Conservation (phyloP, 2,113 vertebrate genomes). For the Steatornis caripensis region DNA sequence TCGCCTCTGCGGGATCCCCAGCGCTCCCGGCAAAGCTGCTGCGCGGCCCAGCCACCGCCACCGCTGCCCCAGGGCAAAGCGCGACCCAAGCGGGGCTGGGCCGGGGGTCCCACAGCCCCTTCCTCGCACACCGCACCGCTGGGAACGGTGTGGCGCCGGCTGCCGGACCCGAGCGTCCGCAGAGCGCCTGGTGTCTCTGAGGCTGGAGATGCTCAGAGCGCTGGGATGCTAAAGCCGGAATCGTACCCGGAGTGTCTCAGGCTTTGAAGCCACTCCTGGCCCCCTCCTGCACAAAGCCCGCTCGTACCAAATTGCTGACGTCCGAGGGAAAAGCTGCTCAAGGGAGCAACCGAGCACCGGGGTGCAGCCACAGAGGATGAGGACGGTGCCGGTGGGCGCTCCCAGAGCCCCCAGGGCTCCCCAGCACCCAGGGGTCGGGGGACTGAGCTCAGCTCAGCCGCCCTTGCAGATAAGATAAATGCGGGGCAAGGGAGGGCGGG, state of each 20-base stretch:
- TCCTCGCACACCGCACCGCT: accelerated
- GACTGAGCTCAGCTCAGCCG: neutral
- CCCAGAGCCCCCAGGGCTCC: neutral
- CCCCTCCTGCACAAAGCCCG: neutral
- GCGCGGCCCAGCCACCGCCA: accelerated
- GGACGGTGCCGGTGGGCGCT: neutral
- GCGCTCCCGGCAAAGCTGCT: accelerated
- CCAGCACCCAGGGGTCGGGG: neutral
- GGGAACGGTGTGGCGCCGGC: accelerated
- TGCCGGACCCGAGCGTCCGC: accelerated
- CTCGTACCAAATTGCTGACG: neutral
- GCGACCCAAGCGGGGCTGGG: accelerated
- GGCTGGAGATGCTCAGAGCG: neutral
- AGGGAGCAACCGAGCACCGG: accelerated
- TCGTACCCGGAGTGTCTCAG: neutral
- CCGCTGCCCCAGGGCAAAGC: accelerated
- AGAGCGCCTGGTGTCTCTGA: accelerated
- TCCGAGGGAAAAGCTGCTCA: accelerated
- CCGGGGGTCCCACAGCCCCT: accelerated
- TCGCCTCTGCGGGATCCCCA: neutral
- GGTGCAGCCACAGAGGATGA: neutral
- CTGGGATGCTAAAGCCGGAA: neutral
- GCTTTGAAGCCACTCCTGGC: neutral
- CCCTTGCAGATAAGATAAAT: neutral
- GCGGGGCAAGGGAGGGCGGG: neutral